A percentile compares a stretch with the other conserved stretches of the same genome.
These are phyloP conservation scores for Murina feae DNA, from an alignment of 2,113 vertebrate species.

Conservation along the genomic window DNA sequence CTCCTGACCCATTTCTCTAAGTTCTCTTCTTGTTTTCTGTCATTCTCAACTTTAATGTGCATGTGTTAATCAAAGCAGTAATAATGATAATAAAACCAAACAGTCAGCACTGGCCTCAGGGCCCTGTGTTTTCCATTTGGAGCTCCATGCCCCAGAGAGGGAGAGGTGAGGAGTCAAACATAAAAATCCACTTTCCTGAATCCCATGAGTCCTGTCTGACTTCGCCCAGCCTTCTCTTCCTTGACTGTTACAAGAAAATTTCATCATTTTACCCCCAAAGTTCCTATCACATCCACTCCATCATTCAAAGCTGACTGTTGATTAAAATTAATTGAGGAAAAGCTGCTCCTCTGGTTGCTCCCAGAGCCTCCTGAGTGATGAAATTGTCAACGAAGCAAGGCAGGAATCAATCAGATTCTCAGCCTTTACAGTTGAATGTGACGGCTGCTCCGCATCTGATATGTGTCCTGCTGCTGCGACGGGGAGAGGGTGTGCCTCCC, in stretches of 20 bases:
- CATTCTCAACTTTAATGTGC: constrained; percentile 18
- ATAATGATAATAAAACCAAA: background rate
- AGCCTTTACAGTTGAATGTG: background rate
- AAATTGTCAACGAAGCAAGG: background rate
- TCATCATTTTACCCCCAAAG: background rate
- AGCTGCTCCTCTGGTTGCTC: background rate
- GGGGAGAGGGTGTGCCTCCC: background rate
- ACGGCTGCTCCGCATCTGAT: background rate
- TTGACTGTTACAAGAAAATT: constrained; percentile 2
- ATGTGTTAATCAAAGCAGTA: background rate
- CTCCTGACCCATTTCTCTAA: background rate
- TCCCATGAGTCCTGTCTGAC: background rate
- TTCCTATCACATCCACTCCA: background rate
- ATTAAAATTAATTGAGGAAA: constrained; percentile 62
- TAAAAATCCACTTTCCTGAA: background rate
- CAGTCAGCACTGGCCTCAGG: background rate
- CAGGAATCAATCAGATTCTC: constrained; percentile 31
- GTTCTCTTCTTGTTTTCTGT: constrained; percentile 26
- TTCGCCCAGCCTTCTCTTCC: background rate
- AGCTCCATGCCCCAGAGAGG: background rate
- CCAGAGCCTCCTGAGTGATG: constrained; percentile 18
- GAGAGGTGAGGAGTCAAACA: background rate
- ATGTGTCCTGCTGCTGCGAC: background rate
- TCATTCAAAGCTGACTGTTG: constrained; percentile 25
- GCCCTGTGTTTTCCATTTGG: background rate